A percentile compares a stretch with the other conserved stretches of the same genome.
These are phyloP conservation scores for Peromyscus aztecus DNA, from an alignment of 2,797 vertebrate species.

Conservation along the genomic window DNA sequence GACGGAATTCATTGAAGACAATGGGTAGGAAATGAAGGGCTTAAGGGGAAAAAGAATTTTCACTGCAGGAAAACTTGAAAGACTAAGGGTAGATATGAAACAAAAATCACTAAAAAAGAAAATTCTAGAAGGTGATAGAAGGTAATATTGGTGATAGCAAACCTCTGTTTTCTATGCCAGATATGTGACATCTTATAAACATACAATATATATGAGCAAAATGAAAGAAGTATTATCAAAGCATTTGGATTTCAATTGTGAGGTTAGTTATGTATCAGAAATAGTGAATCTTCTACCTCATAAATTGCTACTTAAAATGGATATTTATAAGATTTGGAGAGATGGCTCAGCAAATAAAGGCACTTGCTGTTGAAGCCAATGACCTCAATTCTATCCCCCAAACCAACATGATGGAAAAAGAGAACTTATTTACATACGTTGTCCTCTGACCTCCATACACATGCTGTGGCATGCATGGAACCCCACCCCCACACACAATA, in stretches of 20 bases:
- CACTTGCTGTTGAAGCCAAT: background rate
- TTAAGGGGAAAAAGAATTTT: background rate
- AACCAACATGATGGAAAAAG: background rate
- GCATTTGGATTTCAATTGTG: background rate
- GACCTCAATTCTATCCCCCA: background rate
- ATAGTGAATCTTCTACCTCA: background rate
- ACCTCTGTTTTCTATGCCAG: background rate
- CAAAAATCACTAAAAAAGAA: background rate
- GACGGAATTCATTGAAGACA: background rate
- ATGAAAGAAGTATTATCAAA: constrained; percentile 27
- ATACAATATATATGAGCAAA: constrained; percentile 15
- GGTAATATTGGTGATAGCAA: background rate
- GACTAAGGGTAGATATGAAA: background rate
- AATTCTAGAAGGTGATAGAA: background rate
- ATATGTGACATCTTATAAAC: background rate
- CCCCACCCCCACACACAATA: too few relatives aligned
- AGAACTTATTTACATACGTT: background rate
- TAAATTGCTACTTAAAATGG: background rate
- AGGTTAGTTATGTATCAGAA: background rate
- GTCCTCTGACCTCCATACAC: background rate
- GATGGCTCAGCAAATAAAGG: background rate
- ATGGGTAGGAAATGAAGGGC: background rate
- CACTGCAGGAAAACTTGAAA: background rate
- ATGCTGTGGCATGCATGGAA: background rate
- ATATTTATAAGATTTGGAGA: background rate